phyloP scores from a whole-genome alignment of 2,113 vertebrate genomes.

The Poeciliopsis turrubarensis region DNA sequence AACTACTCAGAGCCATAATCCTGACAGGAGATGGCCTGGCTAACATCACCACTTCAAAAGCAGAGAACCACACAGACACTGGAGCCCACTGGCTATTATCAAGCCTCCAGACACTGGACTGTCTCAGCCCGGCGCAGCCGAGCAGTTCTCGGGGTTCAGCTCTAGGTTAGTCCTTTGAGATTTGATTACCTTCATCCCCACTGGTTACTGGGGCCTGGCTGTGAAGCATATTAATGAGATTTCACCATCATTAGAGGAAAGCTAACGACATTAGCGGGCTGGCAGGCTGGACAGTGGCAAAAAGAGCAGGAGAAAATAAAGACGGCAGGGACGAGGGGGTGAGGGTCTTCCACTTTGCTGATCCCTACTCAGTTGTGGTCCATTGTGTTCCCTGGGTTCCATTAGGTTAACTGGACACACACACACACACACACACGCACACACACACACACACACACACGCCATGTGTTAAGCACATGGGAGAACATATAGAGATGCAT shows the following conservation, averaged over 20 bases:
- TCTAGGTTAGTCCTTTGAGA: constrained; percentile 76
- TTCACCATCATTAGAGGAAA: constrained; percentile 75
- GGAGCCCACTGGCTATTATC: constrained; percentile 61
- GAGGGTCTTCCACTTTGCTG: constrained; percentile 59
- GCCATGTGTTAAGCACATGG: constrained; percentile 40
- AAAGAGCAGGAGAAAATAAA: constrained; percentile 52
- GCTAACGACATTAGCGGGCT: constrained; percentile 76
- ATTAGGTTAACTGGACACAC: constrained; percentile 65
- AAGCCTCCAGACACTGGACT: constrained; percentile 53
- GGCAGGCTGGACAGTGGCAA: constrained; percentile 58
- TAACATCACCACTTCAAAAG: constrained; percentile 74
- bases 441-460: constrained; percentile 18
- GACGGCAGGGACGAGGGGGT: constrained; percentile 14
- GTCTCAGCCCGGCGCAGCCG: constrained; percentile 47
- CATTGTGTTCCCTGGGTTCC: constrained; percentile 50
- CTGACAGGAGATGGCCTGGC: constrained; percentile 68
- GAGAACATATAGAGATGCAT: constrained; percentile 44
- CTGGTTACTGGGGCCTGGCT: constrained; percentile 76
- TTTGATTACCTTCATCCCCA: constrained; percentile 77
- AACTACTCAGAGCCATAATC: constrained; percentile 40
- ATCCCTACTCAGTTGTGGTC: constrained; percentile 48
- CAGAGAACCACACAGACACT: constrained; percentile 35
- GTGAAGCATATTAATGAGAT: constrained; percentile 83
- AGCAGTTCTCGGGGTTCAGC: constrained; percentile 73
- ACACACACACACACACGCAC: constrained; percentile 24